phyloP scores from a whole-genome alignment of 2,797 vertebrate species.

The Aplochiton taeniatus region DNA sequence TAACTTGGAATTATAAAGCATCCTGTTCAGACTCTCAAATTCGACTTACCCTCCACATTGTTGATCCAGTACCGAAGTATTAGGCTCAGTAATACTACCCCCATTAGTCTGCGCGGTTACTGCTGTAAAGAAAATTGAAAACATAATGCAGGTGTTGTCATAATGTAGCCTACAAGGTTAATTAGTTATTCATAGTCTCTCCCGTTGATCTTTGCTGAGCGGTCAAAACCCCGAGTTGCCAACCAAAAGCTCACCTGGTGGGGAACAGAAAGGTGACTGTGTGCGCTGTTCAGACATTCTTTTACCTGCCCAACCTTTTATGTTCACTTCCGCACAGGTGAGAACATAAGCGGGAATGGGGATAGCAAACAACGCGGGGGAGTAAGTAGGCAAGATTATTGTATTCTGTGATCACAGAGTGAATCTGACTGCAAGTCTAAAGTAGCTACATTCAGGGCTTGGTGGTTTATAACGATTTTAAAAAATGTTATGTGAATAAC shows the following conservation, averaged over 20 bases:
- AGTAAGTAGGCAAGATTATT: neutral
- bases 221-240: neutral
- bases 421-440: too few species aligned
- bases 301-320: slow-evolving; percentile 73
- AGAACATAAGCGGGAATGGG: slow-evolving; percentile 66
- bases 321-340: slow-evolving; percentile 91
- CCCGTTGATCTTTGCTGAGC: neutral
- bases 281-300: slow-evolving; percentile 34
- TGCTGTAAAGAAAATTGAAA: slow-evolving; percentile 72
- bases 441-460: too few species aligned
- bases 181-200: too few species aligned
- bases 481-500: too few species aligned
- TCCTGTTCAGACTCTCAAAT: neutral
- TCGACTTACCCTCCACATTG: slow-evolving; percentile 87
- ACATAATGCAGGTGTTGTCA: slow-evolving; percentile 61
- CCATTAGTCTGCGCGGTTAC: slow-evolving; percentile 92
- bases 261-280: slow-evolving; percentile 27
- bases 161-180: slow-evolving; percentile 30
- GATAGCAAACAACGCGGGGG: slow-evolving; percentile 27
- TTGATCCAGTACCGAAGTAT: slow-evolving; percentile 86
- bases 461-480: too few species aligned
- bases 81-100: slow-evolving; percentile 90
- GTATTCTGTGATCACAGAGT: neutral
- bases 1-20: too few species aligned
- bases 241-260: slow-evolving; percentile 57